Conservation (phyloP, 2,888 invertebrate genomes). For the Beris chalybata region DNA sequence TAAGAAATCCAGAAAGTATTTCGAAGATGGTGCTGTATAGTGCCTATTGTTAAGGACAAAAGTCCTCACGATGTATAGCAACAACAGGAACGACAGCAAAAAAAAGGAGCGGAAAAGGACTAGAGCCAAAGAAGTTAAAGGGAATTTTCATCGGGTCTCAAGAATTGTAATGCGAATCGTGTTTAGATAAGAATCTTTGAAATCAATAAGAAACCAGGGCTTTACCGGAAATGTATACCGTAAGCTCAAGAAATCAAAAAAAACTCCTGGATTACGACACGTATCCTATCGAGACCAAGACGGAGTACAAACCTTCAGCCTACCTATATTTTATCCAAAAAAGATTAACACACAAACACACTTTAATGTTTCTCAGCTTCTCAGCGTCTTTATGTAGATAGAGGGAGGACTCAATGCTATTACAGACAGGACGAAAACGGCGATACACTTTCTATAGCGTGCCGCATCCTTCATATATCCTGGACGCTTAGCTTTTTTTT, state of each 20-base stretch:
- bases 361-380: too few relatives aligned
- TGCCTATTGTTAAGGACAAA: too few relatives aligned
- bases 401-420: too few relatives aligned
- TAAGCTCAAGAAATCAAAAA: background rate
- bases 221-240: slow-evolving; percentile 7
- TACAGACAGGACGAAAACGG: too few relatives aligned
- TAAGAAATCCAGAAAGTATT: too few relatives aligned
- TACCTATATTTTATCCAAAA: background rate
- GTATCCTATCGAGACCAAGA: background rate
- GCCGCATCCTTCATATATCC: background rate
- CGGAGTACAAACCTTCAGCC: background rate
- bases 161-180: slow-evolving; percentile 21
- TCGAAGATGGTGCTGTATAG: too few relatives aligned
- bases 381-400: too few relatives aligned
- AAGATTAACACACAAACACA: background rate
- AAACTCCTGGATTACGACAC: background rate
- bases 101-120: too few relatives aligned
- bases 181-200: slow-evolving; percentile 16
- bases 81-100: too few relatives aligned
- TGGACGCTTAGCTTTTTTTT: background rate
- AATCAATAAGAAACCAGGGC: slow-evolving; percentile 11
- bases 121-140: too few relatives aligned
- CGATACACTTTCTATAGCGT: background rate
- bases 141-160: background rate
- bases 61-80: too few relatives aligned